Base-by-base conservation (phyloP, 2,888 invertebrate species). In the Danaus chrysippus region DNA sequence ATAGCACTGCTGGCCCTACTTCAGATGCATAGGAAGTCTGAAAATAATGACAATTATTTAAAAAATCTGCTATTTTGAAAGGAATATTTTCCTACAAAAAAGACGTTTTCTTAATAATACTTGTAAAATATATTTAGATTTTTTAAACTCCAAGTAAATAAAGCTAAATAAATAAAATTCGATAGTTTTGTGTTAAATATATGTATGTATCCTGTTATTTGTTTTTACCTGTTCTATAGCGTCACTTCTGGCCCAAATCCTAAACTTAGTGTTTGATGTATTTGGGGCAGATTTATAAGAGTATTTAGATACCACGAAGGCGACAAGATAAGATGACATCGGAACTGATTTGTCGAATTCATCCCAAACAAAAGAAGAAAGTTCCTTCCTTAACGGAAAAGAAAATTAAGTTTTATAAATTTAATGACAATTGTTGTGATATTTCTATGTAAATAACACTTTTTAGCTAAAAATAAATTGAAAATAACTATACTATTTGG, bases 311-410 rank as follows among this genome's bases (percentile, higher is more conserved):
- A 97, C 92, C 11, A 95, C 92, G 77, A 94, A 96, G 0, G 98
- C 98, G 0, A 98, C 94, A 54, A 98, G 86, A 78, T 99, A 99
- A 0, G 98, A 98, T 0, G 97, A 97, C 98, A 99, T 98, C 1
- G 94, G 94, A 0, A 96, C 94, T 0, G 96, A 95, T 64, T 93
- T 92, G 67, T 93, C 86, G 77, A 95, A 98, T 34, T 91, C 87
- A 74, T 97, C 96, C 92, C 94, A 95, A 0, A 94, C 86, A 92
- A 94, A 96, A 3, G 91, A 92, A 0, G 87, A 72, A 55, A 85
- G 80, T 9, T 86, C 83, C 68, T 92, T 90, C 63, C 94, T 94
- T 77, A 8, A 62, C 13, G 13, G 46, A 59, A 15, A 42, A 11
- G 11, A 54, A 41, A 17, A 17, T 17, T 49, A 1, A 1, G 15